Percentiles rank a stretch among this genome's conserved stretches.
Evolutionary conservation across 2,888 invertebrate species (phyloP).

Genomic region (Vanessa cardui): DNA sequence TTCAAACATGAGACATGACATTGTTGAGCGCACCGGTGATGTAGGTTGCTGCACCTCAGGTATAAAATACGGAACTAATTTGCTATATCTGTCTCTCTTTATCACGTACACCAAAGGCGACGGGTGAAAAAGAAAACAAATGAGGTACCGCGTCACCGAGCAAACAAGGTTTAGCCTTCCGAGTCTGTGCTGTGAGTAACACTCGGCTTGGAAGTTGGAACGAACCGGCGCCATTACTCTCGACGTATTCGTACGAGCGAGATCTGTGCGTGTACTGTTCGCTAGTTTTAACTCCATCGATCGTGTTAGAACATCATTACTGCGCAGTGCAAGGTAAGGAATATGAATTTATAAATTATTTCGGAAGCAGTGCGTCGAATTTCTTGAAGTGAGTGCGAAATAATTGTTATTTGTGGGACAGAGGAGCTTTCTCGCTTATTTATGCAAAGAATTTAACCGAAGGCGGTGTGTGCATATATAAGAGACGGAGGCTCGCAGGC

Average conservation of each 20-base stretch:
- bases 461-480: slow-evolving; percentile 73
- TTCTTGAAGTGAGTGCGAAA: slow-evolving; percentile 64
- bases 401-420: slow-evolving; percentile 53
- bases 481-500: slow-evolving; percentile 70
- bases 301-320: slow-evolving; percentile 77
- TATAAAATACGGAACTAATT: slow-evolving; percentile 51
- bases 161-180: slow-evolving; percentile 80
- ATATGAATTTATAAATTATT: slow-evolving; percentile 65
- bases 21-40: slow-evolving; percentile 73
- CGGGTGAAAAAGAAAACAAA: slow-evolving; percentile 54
- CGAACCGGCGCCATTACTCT: slow-evolving; percentile 76
- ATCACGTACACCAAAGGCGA: slow-evolving; percentile 16
- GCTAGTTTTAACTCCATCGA: slow-evolving; percentile 75
- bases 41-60: slow-evolving; percentile 80
- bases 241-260: slow-evolving; percentile 77
- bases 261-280: slow-evolving; percentile 72
- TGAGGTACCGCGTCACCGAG: slow-evolving; percentile 68
- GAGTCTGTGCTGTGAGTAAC: slow-evolving; percentile 71
- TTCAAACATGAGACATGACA: slow-evolving; percentile 70
- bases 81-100: slow-evolving; percentile 54
- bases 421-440: slow-evolving; percentile 77
- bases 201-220: slow-evolving; percentile 65
- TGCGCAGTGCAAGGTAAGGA: slow-evolving; percentile 81
- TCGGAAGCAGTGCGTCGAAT: slow-evolving; percentile 67
- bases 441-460: slow-evolving; percentile 80